Evolutionary conservation across 1,140 invertebrate genomes (phyloP).

Genomic region (Aphidius gifuensis): DNA sequence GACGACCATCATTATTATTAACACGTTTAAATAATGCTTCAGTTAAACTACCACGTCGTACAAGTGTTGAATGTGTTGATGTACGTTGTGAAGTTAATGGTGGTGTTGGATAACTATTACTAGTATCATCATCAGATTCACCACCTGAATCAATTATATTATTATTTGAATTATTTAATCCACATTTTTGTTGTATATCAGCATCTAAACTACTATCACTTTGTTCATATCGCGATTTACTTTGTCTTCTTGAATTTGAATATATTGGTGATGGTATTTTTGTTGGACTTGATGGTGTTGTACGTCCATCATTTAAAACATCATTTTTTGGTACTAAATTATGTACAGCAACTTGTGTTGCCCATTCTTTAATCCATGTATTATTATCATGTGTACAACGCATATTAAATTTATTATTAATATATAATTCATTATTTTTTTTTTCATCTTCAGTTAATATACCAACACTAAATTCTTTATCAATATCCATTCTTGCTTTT

Average conservation of each 20-base stretch:
- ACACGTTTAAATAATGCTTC: constrained; percentile 38
- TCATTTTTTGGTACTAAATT: constrained; percentile 41
- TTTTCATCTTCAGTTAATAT: constrained; percentile 49
- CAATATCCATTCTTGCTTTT: constrained; percentile 82
- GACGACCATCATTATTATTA: constrained; percentile 32
- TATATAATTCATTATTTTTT: constrained; percentile 43
- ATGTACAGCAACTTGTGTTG: constrained; percentile 56
- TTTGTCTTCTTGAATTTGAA: constrained; percentile 41
- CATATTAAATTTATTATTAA: constrained; percentile 45
- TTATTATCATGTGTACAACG: constrained; percentile 36
- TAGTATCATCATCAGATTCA: constrained; percentile 39
- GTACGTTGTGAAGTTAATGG: constrained; percentile 41
- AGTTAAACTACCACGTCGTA: constrained; percentile 39
- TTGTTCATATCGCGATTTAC: constrained; percentile 36
- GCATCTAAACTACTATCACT: constrained; percentile 58
- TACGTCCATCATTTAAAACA: constrained; percentile 41
- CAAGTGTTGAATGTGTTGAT: constrained; percentile 32
- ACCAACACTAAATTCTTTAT: constrained; percentile 68
- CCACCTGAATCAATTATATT: constrained; percentile 39
- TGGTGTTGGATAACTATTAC: constrained; percentile 42
- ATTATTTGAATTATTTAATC: neutral
- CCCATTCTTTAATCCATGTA: constrained; percentile 61
- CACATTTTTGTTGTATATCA: constrained; percentile 57
- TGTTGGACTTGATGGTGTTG: constrained; percentile 62
- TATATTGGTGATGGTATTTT: constrained; percentile 64